Evolutionary conservation across 2,113 vertebrate species (phyloP).

Genomic region (Nanger granti): DNA sequence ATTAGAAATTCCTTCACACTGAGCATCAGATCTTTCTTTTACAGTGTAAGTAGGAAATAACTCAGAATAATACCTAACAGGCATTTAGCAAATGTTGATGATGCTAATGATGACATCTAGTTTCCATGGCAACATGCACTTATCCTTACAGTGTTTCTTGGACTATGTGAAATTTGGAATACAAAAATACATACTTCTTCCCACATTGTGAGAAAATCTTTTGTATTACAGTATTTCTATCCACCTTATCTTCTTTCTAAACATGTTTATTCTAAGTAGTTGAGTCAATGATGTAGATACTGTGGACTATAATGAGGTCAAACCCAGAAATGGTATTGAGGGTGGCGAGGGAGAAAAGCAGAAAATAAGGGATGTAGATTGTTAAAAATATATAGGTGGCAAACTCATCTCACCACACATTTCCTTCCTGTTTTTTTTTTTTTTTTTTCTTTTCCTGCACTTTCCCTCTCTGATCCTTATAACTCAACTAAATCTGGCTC

Average conservation of each 20-base stretch:
- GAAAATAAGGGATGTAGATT: background rate
- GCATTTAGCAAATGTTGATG: conserved; percentile 62
- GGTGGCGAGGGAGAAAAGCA: background rate
- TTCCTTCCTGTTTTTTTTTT: background rate
- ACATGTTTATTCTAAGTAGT: conserved; percentile 23
- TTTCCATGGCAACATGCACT: conserved; percentile 83
- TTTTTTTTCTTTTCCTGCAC: background rate
- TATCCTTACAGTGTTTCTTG: conserved; percentile 76
- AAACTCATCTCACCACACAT: background rate
- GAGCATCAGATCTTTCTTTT: conserved; percentile 35
- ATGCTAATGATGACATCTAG: conserved; percentile 72
- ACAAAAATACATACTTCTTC: conserved; percentile 13
- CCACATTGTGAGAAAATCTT: conserved; percentile 28
- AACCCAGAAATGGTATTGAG: background rate
- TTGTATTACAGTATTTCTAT: conserved; percentile 15
- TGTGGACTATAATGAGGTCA: conserved; percentile 11
- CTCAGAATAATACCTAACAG: conserved; percentile 40
- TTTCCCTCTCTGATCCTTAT: background rate
- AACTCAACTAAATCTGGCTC: background rate
- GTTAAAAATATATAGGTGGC: conserved; percentile 12
- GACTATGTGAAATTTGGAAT: conserved; percentile 62
- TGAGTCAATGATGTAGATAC: background rate
- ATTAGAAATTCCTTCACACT: conserved; percentile 47
- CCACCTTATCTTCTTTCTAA: background rate
- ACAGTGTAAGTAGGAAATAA: conserved; percentile 42